Evolutionary conservation across 2,888 invertebrate species (phyloP).

Genomic region (Drosophila demipolita): DNA sequence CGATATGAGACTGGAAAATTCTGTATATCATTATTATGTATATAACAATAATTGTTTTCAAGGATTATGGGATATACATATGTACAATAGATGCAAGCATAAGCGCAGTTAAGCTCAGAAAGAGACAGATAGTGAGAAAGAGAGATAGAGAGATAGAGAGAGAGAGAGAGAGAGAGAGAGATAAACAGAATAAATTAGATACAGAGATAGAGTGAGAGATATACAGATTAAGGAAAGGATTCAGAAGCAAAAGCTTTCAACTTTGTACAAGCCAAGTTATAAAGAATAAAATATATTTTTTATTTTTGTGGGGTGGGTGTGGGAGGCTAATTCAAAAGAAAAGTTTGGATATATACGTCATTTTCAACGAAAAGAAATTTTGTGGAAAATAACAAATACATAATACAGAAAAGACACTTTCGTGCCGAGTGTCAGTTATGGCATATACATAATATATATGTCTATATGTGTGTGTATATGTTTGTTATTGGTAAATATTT

Average conservation of each 20-base stretch:
- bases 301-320: background rate
- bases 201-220: constrained; percentile 10
- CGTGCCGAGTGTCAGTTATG: constrained; percentile 11
- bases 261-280: constrained; percentile 5
- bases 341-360: constrained; percentile 1
- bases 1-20: constrained; percentile 70
- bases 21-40: constrained; percentile 41
- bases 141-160: constrained; percentile 15
- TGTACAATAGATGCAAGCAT: constrained; percentile 48
- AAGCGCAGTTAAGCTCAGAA: constrained; percentile 41
- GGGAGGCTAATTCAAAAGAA: constrained; percentile 2
- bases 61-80: constrained; percentile 30
- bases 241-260: constrained; percentile 17
- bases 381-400: constrained; percentile 24
- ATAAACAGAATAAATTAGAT: constrained; percentile 11
- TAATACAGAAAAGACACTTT: constrained; percentile 8
- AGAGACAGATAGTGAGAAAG: constrained; percentile 13
- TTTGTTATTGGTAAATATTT: constrained; percentile 10
- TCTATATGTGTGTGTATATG: constrained; percentile 9
- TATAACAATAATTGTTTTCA: constrained; percentile 28
- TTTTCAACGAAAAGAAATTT: constrained; percentile 25
- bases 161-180: constrained; percentile 18
- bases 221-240: constrained; percentile 1
- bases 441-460: constrained; percentile 1
- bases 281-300: background rate